Percentiles rank a stretch among this genome's conserved stretches.
Evolutionary conservation across 2,888 invertebrate genomes (phyloP).

Genomic region (Hyles lineata): DNA sequence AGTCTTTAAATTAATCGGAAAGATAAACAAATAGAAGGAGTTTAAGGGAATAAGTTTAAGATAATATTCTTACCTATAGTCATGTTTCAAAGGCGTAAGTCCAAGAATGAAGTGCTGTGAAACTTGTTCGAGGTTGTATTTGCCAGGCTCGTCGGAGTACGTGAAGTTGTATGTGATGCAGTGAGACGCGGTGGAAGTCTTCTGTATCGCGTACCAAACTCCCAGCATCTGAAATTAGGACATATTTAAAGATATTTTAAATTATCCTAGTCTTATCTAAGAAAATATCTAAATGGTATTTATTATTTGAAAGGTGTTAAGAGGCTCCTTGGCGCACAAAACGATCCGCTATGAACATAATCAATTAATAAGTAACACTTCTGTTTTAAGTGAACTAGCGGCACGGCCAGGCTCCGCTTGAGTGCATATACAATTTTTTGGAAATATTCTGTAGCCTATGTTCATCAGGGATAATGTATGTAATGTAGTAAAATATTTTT

Average conservation of each 20-base stretch:
- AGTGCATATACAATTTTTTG: too few species aligned
- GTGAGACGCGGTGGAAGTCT: conserved; percentile 91
- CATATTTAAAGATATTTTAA: not conserved
- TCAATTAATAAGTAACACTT: too few species aligned
- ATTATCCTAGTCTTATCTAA: too few species aligned
- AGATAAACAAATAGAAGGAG: not conserved
- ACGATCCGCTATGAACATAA: too few species aligned
- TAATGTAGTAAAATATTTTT: too few species aligned
- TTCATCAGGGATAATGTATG: too few species aligned
- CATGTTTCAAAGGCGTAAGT: conserved; percentile 90
- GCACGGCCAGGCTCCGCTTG: too few species aligned
- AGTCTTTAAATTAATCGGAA: not conserved
- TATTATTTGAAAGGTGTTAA: too few species aligned
- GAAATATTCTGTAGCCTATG: too few species aligned
- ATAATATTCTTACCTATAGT: conserved; percentile 84
- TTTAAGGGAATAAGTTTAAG: not conserved
- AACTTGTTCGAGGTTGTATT: conserved; percentile 88
- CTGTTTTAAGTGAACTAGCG: too few species aligned
- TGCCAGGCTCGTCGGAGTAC: conserved; percentile 87
- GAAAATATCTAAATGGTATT: too few species aligned
- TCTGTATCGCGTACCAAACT: conserved; percentile 92
- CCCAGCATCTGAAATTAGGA: conserved; percentile 87
- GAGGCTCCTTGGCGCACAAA: too few species aligned
- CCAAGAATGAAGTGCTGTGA: conserved; percentile 89
- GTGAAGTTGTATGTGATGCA: conserved; percentile 93